Evolutionary conservation across 2,113 vertebrate genomes (phyloP), one percentile per base, ranked within the genome.

Genomic region (Donacobius atricapilla): DNA sequence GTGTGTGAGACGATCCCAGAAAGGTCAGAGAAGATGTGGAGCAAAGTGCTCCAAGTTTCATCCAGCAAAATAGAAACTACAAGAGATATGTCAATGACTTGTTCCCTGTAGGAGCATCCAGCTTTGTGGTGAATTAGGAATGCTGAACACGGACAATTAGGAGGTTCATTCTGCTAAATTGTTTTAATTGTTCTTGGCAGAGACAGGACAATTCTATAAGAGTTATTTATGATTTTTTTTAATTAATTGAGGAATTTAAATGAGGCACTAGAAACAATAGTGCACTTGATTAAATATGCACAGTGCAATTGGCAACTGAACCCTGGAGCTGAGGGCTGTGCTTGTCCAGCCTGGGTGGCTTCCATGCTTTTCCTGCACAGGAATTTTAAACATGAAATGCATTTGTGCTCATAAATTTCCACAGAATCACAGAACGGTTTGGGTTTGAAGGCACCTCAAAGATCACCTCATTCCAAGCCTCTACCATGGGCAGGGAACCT

Each of bases 221-320:
- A 81, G 65, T n/a, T 83, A 90, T 94, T 72, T n/a, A 77, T 72
- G 6, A 18, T 77, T 83, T 82, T 80, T 94, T 90, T 54, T 9
- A 93, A 89, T 94, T 90, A 93, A 83, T 73, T 88, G 90, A 93
- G 76, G 83, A 87, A 90, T 92, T 89, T 71, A 70, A 89, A 93
- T 86, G 56, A 81, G 87, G 56, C 33, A 31, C 60, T 90, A 75
- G 28, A 54, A 95, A 89, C 35, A 90, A 66, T 20, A 18, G 39
- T 33, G 33, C 47, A 28, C 60, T 92, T 40, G 56, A 83, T 86
- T 77, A 92, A 89, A 73, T 83, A 85, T 68, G 54, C 68, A 76
- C 81, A 66, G 79, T 33, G 73, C 15, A 37, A 51, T 8, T 91
- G 80, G 76, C 72, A 94, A 3, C 50, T 56, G 42, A 76, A 30